Base-by-base conservation (phyloP, 2,888 invertebrate genomes). In the Marasmarcha lunaedactyla region DNA sequence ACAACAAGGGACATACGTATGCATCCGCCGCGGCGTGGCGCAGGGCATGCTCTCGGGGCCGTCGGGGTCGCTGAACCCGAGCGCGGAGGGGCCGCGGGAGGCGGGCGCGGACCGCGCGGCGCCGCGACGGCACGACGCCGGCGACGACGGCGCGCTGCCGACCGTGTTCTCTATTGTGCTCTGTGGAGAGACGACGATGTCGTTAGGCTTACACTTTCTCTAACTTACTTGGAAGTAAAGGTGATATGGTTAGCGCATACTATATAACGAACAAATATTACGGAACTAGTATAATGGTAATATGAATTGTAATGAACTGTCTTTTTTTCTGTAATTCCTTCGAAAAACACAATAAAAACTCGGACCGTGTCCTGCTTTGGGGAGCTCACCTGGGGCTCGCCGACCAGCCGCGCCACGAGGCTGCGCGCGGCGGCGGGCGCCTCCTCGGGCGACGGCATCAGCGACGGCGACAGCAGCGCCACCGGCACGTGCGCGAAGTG, bases 401-500 rank as follows among this genome's bases (percentile, higher is more conserved):
- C 85, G 55, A 88, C 76, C 35, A 88, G 85, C 48, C 87, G 81
- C 50, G 86, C 86, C 83, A 90, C 88, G 51, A 90, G 85, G 34
- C 88, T 87, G 56, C 89, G 84, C 20, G 90, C 88, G 59, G 90
- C 88, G 45, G 88, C 85, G 55, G 87, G 87, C 70, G 78, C 87
- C 57, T 91, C 91, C 52, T 91, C 90, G 2, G 93, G 93, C 37
- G 92, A 92, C 33, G 90, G 88, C 67, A 93, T 85, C 61, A 93
- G 85, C 52, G 92, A 92, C 12, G 93, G 93, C 52, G 95, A 95
- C 44, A 97, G 85, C 59, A 95, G 86, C 52, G 95, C 95, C 46
- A 97, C 95, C 2, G 97, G 97, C 50, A 97, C 94, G 71, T 94
- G 94, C 15, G 95, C 91, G 74, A 97, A 97, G 70, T 97, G 95